phyloP scores from a whole-genome alignment of 2,113 vertebrate genomes.

The Lipophrys pholis region DNA sequence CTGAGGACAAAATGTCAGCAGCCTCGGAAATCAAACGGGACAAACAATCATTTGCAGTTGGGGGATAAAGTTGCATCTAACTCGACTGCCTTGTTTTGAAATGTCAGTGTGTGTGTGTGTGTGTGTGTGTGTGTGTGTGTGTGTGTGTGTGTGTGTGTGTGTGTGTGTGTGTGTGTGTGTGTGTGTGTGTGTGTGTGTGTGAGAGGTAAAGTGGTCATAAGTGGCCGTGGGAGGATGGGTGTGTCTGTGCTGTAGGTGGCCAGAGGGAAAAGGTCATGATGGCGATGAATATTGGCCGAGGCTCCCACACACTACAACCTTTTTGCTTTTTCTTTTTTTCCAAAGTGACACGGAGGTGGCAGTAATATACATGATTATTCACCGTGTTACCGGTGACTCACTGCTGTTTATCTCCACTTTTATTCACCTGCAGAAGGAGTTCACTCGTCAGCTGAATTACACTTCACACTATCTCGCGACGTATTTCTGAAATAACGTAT shows the following conservation, averaged over 20 bases:
- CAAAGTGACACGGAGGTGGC: constrained; percentile 54
- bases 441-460: constrained; percentile 21
- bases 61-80: constrained; percentile 38
- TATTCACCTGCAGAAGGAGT: constrained; percentile 24
- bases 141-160: constrained; percentile 1
- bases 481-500: constrained; percentile 9
- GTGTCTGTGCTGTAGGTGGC: constrained; percentile 46
- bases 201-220: neutral
- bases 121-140: neutral
- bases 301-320: constrained; percentile 56
- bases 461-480: constrained; percentile 11
- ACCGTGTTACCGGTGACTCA: constrained; percentile 62
- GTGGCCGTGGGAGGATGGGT: constrained; percentile 34
- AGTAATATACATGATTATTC: constrained; percentile 48
- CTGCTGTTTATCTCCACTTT: constrained; percentile 41
- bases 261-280: constrained; percentile 45
- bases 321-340: constrained; percentile 31
- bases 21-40: constrained; percentile 21
- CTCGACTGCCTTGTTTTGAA: constrained; percentile 8
- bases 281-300: constrained; percentile 33
- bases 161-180: constrained; percentile 2
- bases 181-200: constrained; percentile 2
- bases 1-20: constrained; percentile 57
- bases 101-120: constrained; percentile 4
- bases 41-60: constrained; percentile 36